Conservation (phyloP, 2,797 vertebrate species). For the Pristis pectinata region DNA sequence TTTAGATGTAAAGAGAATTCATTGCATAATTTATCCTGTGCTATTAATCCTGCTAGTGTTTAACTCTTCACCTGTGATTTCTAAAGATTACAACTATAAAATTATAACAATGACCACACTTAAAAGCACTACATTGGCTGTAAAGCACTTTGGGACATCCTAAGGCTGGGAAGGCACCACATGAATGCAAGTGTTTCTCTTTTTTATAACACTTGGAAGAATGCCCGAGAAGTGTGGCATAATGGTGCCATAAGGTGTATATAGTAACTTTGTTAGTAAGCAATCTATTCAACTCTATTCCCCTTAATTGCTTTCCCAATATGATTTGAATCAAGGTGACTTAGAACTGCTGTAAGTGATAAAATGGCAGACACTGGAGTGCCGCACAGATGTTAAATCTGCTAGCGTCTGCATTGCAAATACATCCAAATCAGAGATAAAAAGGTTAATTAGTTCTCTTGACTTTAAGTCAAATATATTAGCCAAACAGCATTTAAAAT, state of each 20-base stretch:
- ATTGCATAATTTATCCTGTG: not conserved
- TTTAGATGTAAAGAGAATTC: not conserved
- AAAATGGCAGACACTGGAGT: not conserved
- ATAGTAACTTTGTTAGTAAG: not conserved
- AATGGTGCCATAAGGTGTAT: not conserved
- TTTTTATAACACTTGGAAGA: not conserved
- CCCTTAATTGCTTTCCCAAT: not conserved
- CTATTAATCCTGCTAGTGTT: not conserved
- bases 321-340: not conserved
- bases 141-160: too few species aligned
- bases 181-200: not conserved
- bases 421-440: not conserved
- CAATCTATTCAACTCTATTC: not conserved
- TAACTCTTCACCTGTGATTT: not conserved
- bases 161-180: not conserved
- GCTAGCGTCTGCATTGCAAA: not conserved
- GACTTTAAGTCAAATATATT: not conserved
- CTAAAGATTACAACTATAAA: not conserved
- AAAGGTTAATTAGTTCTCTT: not conserved
- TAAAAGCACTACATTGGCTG: not conserved
- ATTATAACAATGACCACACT: not conserved
- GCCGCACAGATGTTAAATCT: not conserved
- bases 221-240: not conserved
- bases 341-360: not conserved
- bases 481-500: not conserved